Conservation (phyloP, 1,140 invertebrate species). For the Chelonus insularis region DNA sequence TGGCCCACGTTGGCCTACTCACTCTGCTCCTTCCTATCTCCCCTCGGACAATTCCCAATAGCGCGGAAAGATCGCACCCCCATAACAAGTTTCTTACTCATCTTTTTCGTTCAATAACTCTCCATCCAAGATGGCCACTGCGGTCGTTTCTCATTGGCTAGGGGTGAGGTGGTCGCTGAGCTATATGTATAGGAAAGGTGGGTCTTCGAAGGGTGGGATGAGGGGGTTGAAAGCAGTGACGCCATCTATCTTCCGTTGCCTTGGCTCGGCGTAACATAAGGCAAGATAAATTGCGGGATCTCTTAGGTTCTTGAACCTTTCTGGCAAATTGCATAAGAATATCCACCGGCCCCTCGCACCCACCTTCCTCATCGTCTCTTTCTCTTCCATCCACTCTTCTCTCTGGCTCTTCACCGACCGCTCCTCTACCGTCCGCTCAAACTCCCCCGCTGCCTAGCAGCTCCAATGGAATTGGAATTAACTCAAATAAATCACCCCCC, state of each 20-base stretch:
- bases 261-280: constrained; percentile 63
- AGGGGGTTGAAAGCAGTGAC: constrained; percentile 54
- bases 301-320: constrained; percentile 63
- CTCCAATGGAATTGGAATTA: constrained; percentile 63
- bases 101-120: constrained; percentile 64
- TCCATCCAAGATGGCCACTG: constrained; percentile 62
- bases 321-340: constrained; percentile 64
- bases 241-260: constrained; percentile 63
- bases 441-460: constrained; percentile 38
- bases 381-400: constrained; percentile 15
- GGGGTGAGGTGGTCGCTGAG: constrained; percentile 57
- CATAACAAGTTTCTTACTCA: constrained; percentile 63
- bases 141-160: constrained; percentile 62
- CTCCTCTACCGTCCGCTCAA: constrained; percentile 4
- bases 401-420: constrained; percentile 12
- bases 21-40: constrained; percentile 20
- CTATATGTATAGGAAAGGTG: constrained; percentile 36
- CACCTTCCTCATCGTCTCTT: constrained; percentile 23
- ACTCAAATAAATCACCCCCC: constrained; percentile 61
- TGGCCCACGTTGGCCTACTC: too few species aligned
- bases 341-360: constrained; percentile 47
- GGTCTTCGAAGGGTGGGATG: constrained; percentile 35
- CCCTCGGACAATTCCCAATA: constrained; percentile 35
- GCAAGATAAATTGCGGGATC: constrained; percentile 63
- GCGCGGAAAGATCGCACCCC: constrained; percentile 56